These are phyloP conservation scores for Polyommatus iphigenia DNA, from an alignment of 2,888 invertebrate genomes.

Conservation along the genomic window DNA sequence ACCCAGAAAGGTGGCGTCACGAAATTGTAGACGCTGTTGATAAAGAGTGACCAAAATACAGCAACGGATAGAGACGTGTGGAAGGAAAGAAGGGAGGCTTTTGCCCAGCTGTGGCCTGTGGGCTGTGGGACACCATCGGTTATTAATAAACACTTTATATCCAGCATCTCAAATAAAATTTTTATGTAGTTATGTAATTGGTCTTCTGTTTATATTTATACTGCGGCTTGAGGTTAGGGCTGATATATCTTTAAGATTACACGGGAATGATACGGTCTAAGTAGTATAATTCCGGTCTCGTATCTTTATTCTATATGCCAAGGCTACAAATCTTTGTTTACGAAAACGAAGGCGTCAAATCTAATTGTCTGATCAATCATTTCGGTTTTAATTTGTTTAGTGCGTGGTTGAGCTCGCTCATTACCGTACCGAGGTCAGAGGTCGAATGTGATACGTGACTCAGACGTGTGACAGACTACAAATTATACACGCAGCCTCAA, in stretches of 20 bases:
- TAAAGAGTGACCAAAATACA: too few species aligned
- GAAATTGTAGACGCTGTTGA: too few species aligned
- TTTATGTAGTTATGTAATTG: too few species aligned
- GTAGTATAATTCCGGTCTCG: conserved; percentile 48
- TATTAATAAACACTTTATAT: too few species aligned
- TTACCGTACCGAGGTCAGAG: conserved; percentile 41
- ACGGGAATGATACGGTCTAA: background rate
- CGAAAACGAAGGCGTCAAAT: conserved; percentile 42
- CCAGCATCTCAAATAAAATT: too few species aligned
- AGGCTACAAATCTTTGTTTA: conserved; percentile 64
- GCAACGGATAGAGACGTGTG: too few species aligned
- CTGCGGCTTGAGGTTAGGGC: background rate
- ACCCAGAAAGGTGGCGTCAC: too few species aligned
- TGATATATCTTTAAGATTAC: too few species aligned
- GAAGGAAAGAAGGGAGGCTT: too few species aligned
- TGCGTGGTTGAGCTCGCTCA: conserved; percentile 29
- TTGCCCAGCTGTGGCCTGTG: too few species aligned
- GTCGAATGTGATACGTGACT: conserved; percentile 45
- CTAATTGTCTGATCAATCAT: conserved; percentile 40
- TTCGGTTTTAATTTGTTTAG: conserved; percentile 35
- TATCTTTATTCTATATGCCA: conserved; percentile 65
- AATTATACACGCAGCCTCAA: conserved; percentile 13
- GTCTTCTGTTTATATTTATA: too few species aligned
- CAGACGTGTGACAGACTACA: conserved; percentile 26
- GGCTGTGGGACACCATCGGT: too few species aligned